Base-by-base conservation (phyloP, 2,797 vertebrate genomes). In the Oceanodroma leucorhoa region DNA sequence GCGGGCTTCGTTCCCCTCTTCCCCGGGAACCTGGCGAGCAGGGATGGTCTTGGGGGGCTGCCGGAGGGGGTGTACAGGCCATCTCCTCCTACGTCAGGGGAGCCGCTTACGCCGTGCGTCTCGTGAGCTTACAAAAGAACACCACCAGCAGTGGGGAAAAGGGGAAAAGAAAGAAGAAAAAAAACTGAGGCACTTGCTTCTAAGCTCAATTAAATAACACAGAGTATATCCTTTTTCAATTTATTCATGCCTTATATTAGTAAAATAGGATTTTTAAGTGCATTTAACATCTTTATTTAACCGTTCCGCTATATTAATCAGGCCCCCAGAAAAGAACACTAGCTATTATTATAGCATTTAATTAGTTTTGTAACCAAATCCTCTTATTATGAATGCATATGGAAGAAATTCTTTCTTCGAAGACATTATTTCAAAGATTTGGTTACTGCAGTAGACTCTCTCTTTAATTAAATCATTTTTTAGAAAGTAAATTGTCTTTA, bases 361-460 rank as follows among this genome's bases (percentile, higher is more conserved):
- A 97, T 97, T 97, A 97, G 96, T 96, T 96, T 96, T 96, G 95
- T 97, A 97, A 97, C 96, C 94, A 98, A 97, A 98, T 97, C 96
- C 87, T 96, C 96, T 95, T 95, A 95, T 88, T 96, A 97, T 43
- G 17, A 97, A 97, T 92, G 96, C 92, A 95, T 89, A 94, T 78
- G 90, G 94, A 92, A 93, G 93, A 94, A 93, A 95, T 92, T 94
- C 89, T 95, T 96, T 96, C 84, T 97, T 96, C 94, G 89, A 83
- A 94, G 93, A 97, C 95, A 83, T 90, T 93, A 94, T 96, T 97
- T 97, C 85, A 83, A 96, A 96, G 94, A 90, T 96, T 95, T 97
- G 86, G 95, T 97, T 97, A 97, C 94, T 93, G 89, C 93, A 94
- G 95, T 96, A 97, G 91, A 95, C 94, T 94, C 93, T 94, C 91